phyloP scores from a whole-genome alignment of 2,888 invertebrate species.

The Venusia cambrica region DNA sequence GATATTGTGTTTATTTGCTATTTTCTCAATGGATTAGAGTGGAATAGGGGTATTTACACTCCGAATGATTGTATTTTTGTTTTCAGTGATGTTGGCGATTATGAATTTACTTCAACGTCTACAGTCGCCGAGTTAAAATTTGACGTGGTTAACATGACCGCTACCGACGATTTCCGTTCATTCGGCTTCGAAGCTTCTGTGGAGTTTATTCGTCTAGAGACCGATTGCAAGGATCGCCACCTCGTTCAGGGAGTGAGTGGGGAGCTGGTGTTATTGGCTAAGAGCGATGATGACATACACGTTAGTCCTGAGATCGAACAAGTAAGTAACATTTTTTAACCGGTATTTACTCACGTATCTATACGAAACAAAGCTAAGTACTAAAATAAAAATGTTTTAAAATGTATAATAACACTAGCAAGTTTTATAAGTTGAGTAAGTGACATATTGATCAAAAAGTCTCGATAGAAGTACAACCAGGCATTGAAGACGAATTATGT shows the following conservation, averaged over 20 bases:
- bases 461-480: too few species aligned
- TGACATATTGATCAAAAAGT: too few species aligned
- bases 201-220: slow-evolving; percentile 88
- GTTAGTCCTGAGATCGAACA: slow-evolving; percentile 1
- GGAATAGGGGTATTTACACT: too few species aligned
- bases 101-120: slow-evolving; percentile 88
- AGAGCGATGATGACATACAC: not conserved
- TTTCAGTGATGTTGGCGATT: slow-evolving; percentile 72
- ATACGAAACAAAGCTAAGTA: too few species aligned
- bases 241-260: slow-evolving; percentile 89
- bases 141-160: slow-evolving; percentile 90
- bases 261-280: slow-evolving; percentile 80
- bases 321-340: slow-evolving; percentile 2
- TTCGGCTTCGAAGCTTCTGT: slow-evolving; percentile 92
- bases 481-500: too few species aligned
- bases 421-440: too few species aligned
- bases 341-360: too few species aligned
- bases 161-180: slow-evolving; percentile 91
- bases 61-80: not conserved
- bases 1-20: too few species aligned
- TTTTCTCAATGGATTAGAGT: too few species aligned
- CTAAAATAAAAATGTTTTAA: too few species aligned
- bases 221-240: slow-evolving; percentile 85
- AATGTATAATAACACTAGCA: too few species aligned
- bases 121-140: slow-evolving; percentile 91